Evolutionary conservation across 2,797 vertebrate genomes (phyloP).

Genomic region (Rachycentron canadum): DNA sequence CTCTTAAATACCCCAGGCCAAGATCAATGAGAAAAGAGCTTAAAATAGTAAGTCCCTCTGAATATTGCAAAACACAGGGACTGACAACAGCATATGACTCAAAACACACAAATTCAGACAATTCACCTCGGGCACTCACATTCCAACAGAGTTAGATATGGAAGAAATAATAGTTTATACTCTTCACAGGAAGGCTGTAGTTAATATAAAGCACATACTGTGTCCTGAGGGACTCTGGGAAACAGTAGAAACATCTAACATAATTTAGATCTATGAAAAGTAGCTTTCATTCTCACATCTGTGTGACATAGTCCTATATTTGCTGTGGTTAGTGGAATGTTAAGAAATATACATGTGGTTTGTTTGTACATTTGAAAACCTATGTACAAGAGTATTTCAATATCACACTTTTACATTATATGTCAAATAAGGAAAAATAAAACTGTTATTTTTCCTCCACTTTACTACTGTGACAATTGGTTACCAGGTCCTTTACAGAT

Average conservation of each 20-base stretch:
- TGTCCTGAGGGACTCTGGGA: slow-evolving; percentile 25
- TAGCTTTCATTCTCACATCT: slow-evolving; percentile 6
- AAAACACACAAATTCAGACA: slow-evolving; percentile 41
- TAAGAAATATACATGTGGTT: neutral
- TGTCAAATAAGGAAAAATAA: no score
- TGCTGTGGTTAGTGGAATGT: slow-evolving; percentile 11
- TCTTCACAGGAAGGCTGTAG: neutral
- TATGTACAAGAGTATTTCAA: neutral
- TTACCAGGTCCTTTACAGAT: neutral
- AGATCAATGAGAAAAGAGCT: slow-evolving; percentile 60
- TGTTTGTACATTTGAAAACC: neutral
- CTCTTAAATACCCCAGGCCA: slow-evolving; percentile 79
- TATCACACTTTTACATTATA: no score
- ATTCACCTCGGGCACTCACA: neutral
- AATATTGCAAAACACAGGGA: slow-evolving; percentile 46
- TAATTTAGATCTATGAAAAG: slow-evolving; percentile 19
- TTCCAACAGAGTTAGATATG: slow-evolving; percentile 18
- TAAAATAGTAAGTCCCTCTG: slow-evolving; percentile 83
- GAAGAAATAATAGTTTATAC: neutral
- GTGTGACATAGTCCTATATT: neutral
- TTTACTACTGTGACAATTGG: neutral
- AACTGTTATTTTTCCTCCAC: neutral
- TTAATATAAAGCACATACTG: slow-evolving; percentile 44
- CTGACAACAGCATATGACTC: slow-evolving; percentile 53
- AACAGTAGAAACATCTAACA: neutral